Evolutionary conservation across 64 coral and sea anemone species (phyloP), one percentile per base, ranked within the genome.

Genomic region (Anthopleura sola): DNA sequence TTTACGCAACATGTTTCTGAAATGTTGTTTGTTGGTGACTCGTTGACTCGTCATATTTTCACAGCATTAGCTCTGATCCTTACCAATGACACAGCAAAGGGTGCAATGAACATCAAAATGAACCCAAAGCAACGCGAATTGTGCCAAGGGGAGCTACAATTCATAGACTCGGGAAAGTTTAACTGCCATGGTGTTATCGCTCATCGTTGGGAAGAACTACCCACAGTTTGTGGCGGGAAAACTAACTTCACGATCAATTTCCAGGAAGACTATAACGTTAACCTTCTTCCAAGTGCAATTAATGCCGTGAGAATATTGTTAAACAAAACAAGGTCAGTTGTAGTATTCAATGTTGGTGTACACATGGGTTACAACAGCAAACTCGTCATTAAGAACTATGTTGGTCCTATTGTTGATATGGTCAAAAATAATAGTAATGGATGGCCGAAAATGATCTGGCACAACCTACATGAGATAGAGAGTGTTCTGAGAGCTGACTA

Each of bases 21-120:
- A 13, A 16, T 94, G n/a, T 74, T 87, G 3, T 94, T 94, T 84
- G 60, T 91, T 36, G 93, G 93, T 17, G 93, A 94, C 40, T 94
- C 88, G 6, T 60, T 94, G 31, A 91, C 85, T 20, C 80, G 88
- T 19, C 92, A 91, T 46, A 84, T 91, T 21, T 94, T 94, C 38
- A 46, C 80, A 21, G 79, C 85, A n/a, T 78, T 94, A 20, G 60
- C 85, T 20, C 24, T 94, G 10, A 23, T 94, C 14, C 53, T 94
- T 34, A 94, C 92, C 0, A 60, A 77, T 62, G 75, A 94, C 80
- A 31, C 54, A 1, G 49, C 60, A 62, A 91, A 4, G 7, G 93
- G 93, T 13, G 85, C 88, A 0, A 51, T 84, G 23, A 91, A 84
- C n/a, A 68, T 39, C 0, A 90, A 84, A n/a, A 21, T 86, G 18